Base-by-base conservation (phyloP, 2,888 invertebrate species). In the Balanococcus diminutus region DNA sequence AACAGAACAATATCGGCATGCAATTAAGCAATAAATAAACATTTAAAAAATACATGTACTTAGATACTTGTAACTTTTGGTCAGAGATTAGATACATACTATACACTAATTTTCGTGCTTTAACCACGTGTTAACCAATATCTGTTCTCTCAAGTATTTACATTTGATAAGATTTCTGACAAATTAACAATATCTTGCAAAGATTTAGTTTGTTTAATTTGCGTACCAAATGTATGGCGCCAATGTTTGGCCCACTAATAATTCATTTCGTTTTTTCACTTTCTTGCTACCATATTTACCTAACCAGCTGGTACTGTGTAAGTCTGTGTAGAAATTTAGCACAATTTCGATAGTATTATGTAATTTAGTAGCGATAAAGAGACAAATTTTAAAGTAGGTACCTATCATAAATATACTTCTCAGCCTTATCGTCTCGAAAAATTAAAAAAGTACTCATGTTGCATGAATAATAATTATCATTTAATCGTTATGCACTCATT, bases 131-230 rank as follows among this genome's bases (percentile, higher is more conserved):
- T 67, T 67, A 67, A 67, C 67, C 67, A 67, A 67, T 67, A 67
- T 8, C 22, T 22, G n/a, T n/a, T n/a, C 22, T 19, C 14, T 67
- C 67, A 14, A 67, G 67, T 67, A 67, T 67, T 67, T 67, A 28
- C 67, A n/a, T 75, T 75, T 75, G 75, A 75, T 75, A 75, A 75
- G n/a, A 2, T 36, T n/a, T 32, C 36, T 75, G 32, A 75, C 75
- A 75, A 75, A 75, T 75, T 75, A 75, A 75, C 75, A 36, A 75
- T 75, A 36, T 25, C 75, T 28, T 14, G 36, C 19, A 36, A n/a
- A 75, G 32, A 32, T 36, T 75, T 75, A 32, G 6, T n/a, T 14
- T 36, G 19, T 75, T 75, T 36, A 75, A 75, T 19, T 36, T 36
- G 6, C 72, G 36, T 19, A 36, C 8, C n/a, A 28, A 32, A 75